These are phyloP conservation scores for Zaprionus capensis DNA, from an alignment of 1,140 invertebrate species.

Conservation along the genomic window DNA sequence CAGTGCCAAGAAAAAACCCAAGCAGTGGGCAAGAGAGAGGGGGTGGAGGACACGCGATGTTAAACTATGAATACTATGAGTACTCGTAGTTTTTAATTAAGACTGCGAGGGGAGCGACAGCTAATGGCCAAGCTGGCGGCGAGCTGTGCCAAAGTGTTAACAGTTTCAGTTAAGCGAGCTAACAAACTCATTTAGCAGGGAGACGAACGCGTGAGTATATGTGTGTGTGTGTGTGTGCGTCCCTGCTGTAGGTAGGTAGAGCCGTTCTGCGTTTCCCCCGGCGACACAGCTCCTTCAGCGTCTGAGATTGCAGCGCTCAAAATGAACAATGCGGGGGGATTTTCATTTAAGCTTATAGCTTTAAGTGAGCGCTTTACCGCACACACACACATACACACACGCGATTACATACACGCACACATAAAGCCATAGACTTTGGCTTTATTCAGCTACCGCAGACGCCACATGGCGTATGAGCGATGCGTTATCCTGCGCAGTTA, in stretches of 20 bases:
- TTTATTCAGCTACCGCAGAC: slow-evolving; percentile 58
- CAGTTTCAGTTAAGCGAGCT: slow-evolving; percentile 54
- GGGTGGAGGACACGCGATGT: neutral
- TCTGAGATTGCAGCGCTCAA: slow-evolving; percentile 57
- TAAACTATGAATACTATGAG: slow-evolving; percentile 39
- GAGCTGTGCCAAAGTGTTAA: slow-evolving; percentile 57
- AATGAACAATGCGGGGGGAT: slow-evolving; percentile 73
- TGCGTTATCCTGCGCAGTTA: slow-evolving; percentile 26
- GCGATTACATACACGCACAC: neutral
- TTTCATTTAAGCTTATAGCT: slow-evolving; percentile 67
- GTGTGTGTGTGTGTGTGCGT: slow-evolving; percentile 5
- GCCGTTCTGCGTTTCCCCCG: neutral
- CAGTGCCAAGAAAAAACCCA: slow-evolving; percentile 7
- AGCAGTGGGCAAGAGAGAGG: neutral
- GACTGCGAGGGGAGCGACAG: slow-evolving; percentile 51
- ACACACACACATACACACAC: slow-evolving; percentile 19
- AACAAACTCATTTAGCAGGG: slow-evolving; percentile 54
- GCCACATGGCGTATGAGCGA: slow-evolving; percentile 73
- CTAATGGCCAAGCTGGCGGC: slow-evolving; percentile 56
- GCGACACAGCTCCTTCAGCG: neutral
- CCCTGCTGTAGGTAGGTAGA: slow-evolving; percentile 1
- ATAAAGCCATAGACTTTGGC: slow-evolving; percentile 17
- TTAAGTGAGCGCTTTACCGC: slow-evolving; percentile 61
- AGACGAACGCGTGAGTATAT: slow-evolving; percentile 13
- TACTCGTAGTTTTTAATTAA: slow-evolving; percentile 76